phyloP scores from a whole-genome alignment of 2,888 invertebrate species.

The Luperina testacea region DNA sequence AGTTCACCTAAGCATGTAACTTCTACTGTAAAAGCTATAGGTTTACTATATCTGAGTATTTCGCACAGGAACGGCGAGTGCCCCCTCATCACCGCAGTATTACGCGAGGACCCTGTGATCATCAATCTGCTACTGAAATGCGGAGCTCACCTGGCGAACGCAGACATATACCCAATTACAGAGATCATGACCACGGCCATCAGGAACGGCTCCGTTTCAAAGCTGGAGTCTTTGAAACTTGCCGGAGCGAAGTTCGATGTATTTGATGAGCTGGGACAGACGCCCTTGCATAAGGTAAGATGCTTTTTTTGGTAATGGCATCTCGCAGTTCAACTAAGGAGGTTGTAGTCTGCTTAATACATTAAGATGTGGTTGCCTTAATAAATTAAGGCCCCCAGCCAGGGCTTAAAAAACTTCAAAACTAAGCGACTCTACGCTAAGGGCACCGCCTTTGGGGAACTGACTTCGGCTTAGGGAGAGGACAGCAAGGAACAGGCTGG shows the following conservation, averaged over 20 bases:
- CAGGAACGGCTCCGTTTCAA: slow-evolving; percentile 89
- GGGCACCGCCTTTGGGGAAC: too few species aligned
- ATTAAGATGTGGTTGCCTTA: too few species aligned
- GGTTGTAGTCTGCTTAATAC: too few species aligned
- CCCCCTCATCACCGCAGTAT: slow-evolving; percentile 93
- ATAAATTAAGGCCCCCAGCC: too few species aligned
- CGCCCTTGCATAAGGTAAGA: slow-evolving; percentile 92
- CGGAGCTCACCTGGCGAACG: slow-evolving; percentile 93
- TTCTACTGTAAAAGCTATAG: not conserved
- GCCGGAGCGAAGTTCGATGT: slow-evolving; percentile 92
- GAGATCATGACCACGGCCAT: slow-evolving; percentile 93
- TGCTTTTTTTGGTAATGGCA: too few species aligned
- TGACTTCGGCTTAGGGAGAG: too few species aligned
- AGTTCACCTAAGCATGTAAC: not conserved
- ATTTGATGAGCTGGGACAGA: slow-evolving; percentile 91
- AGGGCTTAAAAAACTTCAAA: too few species aligned
- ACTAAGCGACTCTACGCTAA: too few species aligned
- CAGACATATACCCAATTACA: slow-evolving; percentile 90
- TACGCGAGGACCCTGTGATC: slow-evolving; percentile 91
- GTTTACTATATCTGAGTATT: not conserved
- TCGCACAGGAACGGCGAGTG: slow-evolving; percentile 89
- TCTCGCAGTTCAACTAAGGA: too few species aligned
- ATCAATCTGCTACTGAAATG: slow-evolving; percentile 92
- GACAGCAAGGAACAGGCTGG: too few species aligned
- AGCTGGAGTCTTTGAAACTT: slow-evolving; percentile 91